Base-by-base conservation (phyloP, 2,113 vertebrate genomes). In the Heterochromis multidens region DNA sequence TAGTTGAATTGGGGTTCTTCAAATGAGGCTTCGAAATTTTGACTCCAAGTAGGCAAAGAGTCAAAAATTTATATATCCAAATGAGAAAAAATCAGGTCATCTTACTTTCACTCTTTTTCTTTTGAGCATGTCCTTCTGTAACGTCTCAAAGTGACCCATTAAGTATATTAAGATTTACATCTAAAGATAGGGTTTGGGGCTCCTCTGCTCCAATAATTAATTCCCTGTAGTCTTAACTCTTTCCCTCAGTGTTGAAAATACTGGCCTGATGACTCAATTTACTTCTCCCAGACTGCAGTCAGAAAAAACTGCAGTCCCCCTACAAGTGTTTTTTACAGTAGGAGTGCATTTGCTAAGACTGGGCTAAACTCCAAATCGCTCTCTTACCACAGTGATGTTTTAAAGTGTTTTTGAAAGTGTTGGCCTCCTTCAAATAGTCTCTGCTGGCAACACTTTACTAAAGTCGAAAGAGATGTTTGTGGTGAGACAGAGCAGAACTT, bases 191-290 rank as follows among this genome's bases (percentile, higher is more conserved):
- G 65, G 81, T 88, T 78, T 52, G 31, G n/a, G 58, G 61, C 58
- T 90, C 80, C 85, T 79, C 83, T 1, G 65, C 63, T 79, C 72
- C 52, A 52, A 61, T 83, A 84, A 89, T 89, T 87, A 74, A 85
- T 87, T 89, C 65, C 81, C 83, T 65, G 57, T n/a, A 17, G 70
- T 65, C 62, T 79, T 77, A 67, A 84, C 83, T 89, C n/a, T 86
- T 85, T 87, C 57, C 85, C 83, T 78, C 49, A 12, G 70, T 74
- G 70, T 85, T 84, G 67, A 88, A 74, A 74, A 74, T 52, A 52
- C 83, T 78, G 62, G 84, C 85, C 86, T 72, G 16, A 83, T 72
- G 70, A 59, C 80, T 92, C 81, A 81, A 77, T 92, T 85, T 87
- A 61, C 76, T 84, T 21, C 43, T 4, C 33, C 82, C 87, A 82